Evolutionary conservation across 2,113 vertebrate genomes (phyloP).

Genomic region (Procavia capensis): DNA sequence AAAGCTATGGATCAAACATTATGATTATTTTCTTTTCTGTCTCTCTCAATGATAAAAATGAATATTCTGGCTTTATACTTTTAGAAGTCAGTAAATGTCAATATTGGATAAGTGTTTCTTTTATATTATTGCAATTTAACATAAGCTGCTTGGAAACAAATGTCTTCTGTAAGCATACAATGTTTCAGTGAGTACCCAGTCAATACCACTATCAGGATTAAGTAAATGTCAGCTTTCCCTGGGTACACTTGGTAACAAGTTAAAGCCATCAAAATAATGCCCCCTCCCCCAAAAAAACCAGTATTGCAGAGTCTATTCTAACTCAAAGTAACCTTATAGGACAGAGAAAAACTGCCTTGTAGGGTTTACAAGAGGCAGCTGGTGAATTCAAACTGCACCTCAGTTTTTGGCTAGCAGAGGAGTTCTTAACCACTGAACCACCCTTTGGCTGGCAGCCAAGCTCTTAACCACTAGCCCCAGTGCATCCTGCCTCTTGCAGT

Average conservation of each 20-base stretch:
- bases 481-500: neutral
- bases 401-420: no score
- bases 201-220: constrained; percentile 85
- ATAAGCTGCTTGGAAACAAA: constrained; percentile 89
- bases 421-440: no score
- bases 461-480: neutral
- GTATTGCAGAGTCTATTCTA: no score
- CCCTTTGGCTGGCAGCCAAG: no score
- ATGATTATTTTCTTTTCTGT: neutral
- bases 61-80: constrained; percentile 81
- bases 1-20: neutral
- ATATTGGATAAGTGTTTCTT: constrained; percentile 89
- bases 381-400: no score
- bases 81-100: constrained; percentile 88
- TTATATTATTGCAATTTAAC: constrained; percentile 87
- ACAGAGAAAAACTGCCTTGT: no score
- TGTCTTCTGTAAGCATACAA: constrained; percentile 85
- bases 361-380: no score
- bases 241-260: constrained; percentile 68
- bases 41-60: constrained; percentile 63
- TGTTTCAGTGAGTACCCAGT: constrained; percentile 85
- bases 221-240: constrained; percentile 86
- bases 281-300: neutral
- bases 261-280: constrained; percentile 34
- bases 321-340: no score